These are phyloP conservation scores for Bombylius major DNA, from an alignment of 2,888 invertebrate species.

Conservation along the genomic window DNA sequence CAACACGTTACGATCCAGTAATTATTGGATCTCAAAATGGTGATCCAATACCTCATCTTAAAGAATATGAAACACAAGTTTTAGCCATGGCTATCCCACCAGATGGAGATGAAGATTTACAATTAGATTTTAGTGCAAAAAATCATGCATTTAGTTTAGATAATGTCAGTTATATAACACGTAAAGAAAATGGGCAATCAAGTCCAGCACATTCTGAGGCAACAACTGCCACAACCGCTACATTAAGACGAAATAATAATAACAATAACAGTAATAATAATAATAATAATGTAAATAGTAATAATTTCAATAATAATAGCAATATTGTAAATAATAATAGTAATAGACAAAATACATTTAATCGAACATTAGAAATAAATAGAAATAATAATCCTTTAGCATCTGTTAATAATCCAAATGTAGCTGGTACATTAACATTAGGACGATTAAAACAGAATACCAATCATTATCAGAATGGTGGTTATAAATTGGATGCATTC, in stretches of 20 bases:
- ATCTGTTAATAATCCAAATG: conserved; percentile 24
- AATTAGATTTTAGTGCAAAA: conserved; percentile 74
- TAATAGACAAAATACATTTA: conserved; percentile 35
- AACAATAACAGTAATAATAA: conserved; percentile 27
- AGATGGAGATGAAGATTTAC: conserved; percentile 70
- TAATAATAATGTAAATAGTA: conserved; percentile 29
- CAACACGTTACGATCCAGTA: conserved; percentile 55
- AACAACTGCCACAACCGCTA: conserved; percentile 66
- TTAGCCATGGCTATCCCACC: conserved; percentile 84
- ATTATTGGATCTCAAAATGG: conserved; percentile 38
- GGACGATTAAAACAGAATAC: conserved; percentile 35
- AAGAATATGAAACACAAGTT: conserved; percentile 90
- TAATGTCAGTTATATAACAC: conserved; percentile 78
- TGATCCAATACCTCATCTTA: conserved; percentile 49
- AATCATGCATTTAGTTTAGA: conserved; percentile 81
- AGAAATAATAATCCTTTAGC: conserved; percentile 34
- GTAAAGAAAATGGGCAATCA: conserved; percentile 58
- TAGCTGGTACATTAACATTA: conserved; percentile 33
- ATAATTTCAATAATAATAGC: conserved; percentile 34
- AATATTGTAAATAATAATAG: conserved; percentile 28
- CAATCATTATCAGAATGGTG: conserved; percentile 35
- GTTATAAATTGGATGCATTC: conserved; percentile 30
- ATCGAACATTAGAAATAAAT: conserved; percentile 35
- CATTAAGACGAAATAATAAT: conserved; percentile 34
- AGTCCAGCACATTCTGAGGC: conserved; percentile 76